Evolutionary conservation across 2,888 invertebrate species (phyloP), one percentile per base, ranked within the genome.

Genomic region (Zygogramma bicolorata): DNA sequence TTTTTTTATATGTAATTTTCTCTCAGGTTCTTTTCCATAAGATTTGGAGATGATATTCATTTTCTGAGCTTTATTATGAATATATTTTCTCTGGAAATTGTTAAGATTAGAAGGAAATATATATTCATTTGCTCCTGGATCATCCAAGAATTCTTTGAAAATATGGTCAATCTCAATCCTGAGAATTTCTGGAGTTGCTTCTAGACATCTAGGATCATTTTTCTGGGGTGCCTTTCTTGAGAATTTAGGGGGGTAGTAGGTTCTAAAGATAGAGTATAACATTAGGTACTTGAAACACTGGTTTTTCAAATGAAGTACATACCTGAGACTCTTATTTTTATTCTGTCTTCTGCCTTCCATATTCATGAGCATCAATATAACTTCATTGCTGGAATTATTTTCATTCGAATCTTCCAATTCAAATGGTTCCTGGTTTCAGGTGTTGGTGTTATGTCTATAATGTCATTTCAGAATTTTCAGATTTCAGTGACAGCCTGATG

Each of bases 31-130:
- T 88, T 91, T 94, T 89, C 96, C 96, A 88, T 92, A 90, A 81
- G 95, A 96, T 87, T 93, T 94, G 1, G 95, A 94, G 82, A 93
- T 92, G 31, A 96, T 87, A 5, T 94, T 94, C 76, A 93, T 86
- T 75, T 90, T 89, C 59, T 89, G 89, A 10, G 93, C 93, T 29
- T 92, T 89, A 76, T 91, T 89, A 85, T 96, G 96, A 73, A 96
- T 91, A 83, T 94, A 95, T 10, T 93, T 94, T 77, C 96, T 89
- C 86, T 96, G 94, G 76, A 91, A 91, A 8, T 93, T 92, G 10
- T 92, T 93, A 72, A 95, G 88, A 53, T 93, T 93, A 2, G 93
- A 91, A 3, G 95, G 93, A 90, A 85, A 85, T 38, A 82, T 80
- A 66, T 81, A 81, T 72, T 84, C 82, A 10, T 68, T 78, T 38